These are phyloP conservation scores for Sarcoramphus papa DNA, from an alignment of 2,797 vertebrate species.

Conservation along the genomic window DNA sequence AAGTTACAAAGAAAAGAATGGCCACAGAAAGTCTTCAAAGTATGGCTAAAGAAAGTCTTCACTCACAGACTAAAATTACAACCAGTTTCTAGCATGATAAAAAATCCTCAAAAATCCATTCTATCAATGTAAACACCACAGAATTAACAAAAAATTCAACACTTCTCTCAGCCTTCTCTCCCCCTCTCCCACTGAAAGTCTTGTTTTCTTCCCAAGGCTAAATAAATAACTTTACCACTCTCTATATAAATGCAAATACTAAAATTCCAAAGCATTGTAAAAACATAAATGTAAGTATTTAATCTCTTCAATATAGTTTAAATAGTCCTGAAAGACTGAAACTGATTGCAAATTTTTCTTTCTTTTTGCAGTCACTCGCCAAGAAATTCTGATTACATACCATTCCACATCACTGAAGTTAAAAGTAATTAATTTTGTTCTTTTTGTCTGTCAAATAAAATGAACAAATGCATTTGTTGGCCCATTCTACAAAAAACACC, in stretches of 20 bases:
- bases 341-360: background rate
- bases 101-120: background rate
- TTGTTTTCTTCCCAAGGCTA: background rate
- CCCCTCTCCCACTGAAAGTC: background rate
- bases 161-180: background rate
- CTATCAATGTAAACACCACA: background rate
- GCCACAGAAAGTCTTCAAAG: background rate
- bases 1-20: background rate
- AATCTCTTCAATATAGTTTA: background rate
- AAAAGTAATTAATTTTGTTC: background rate
- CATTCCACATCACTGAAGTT: background rate
- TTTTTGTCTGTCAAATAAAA: background rate
- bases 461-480: background rate
- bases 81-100: background rate
- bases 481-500: background rate
- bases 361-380: background rate
- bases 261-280: background rate
- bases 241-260: background rate
- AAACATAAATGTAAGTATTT: background rate
- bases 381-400: background rate
- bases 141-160: background rate
- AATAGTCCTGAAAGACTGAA: background rate
- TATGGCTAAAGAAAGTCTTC: background rate
- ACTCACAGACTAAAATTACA: background rate
- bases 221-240: background rate